A percentile compares a stretch with the other conserved stretches of the same genome.
phyloP scores from a whole-genome alignment of 2,888 invertebrate genomes.

The Conus canariensis region DNA sequence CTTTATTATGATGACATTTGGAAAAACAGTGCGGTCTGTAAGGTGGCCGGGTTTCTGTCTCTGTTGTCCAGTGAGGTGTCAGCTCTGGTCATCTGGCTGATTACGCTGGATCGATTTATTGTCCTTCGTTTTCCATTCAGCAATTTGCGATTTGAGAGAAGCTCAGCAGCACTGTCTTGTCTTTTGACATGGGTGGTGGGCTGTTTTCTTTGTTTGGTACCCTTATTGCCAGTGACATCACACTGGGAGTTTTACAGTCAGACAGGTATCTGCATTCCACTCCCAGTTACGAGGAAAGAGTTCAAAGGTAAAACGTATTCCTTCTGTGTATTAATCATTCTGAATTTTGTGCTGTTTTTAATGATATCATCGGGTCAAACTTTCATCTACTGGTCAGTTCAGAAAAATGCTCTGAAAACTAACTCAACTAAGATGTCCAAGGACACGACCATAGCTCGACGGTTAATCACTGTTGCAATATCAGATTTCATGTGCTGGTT shows the following conservation, averaged over 20 bases:
- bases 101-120: constrained; percentile 1
- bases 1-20: constrained; percentile 4
- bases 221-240: background rate
- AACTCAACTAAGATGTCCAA: background rate
- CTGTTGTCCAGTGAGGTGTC: constrained; percentile 13
- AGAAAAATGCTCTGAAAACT: background rate
- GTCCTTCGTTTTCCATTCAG: constrained; percentile 20
- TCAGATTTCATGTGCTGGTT: constrained; percentile 23
- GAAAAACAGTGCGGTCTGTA: background rate
- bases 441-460: constrained; percentile 11
- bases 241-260: constrained; percentile 22
- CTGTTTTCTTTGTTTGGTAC: background rate
- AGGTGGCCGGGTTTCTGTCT: background rate
- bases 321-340: background rate
- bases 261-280: constrained; percentile 16
- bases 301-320: constrained; percentile 12
- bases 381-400: constrained; percentile 14
- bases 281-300: constrained; percentile 5
- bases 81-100: background rate
- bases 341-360: background rate
- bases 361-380: background rate
- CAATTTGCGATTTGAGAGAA: background rate
- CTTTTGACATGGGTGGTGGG: background rate
- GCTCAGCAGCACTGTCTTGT: background rate
- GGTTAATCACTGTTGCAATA: background rate